Evolutionary conservation across 1,140 invertebrate genomes (phyloP).

Genomic region (Pogonus chalceus): DNA sequence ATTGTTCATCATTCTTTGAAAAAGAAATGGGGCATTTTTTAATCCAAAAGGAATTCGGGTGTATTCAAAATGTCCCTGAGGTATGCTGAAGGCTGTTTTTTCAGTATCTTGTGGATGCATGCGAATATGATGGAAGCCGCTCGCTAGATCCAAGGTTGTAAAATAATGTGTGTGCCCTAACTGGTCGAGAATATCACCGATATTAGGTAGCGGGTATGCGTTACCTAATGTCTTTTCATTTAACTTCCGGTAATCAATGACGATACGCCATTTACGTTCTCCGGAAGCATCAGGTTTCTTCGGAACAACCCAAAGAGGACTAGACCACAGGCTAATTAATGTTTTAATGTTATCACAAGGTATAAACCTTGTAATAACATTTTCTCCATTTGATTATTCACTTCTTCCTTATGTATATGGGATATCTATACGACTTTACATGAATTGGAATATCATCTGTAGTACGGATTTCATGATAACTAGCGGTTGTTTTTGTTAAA

Average conservation of each 20-base stretch:
- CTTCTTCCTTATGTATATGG: constrained; percentile 24
- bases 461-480: constrained; percentile 26
- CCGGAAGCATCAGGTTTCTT: constrained; percentile 26
- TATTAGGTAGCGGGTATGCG: constrained; percentile 40
- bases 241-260: constrained; percentile 30
- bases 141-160: constrained; percentile 37
- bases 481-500: constrained; percentile 17
- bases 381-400: constrained; percentile 22
- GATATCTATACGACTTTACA: constrained; percentile 26
- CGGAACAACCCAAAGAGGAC: too few species aligned
- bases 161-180: constrained; percentile 37
- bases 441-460: constrained; percentile 17
- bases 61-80: constrained; percentile 26
- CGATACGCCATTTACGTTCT: constrained; percentile 28
- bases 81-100: constrained; percentile 32
- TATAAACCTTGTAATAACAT: constrained; percentile 15
- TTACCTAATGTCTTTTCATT: constrained; percentile 33
- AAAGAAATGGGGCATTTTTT: constrained; percentile 23
- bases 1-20: constrained; percentile 30
- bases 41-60: constrained; percentile 28
- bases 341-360: constrained; percentile 16
- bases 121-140: constrained; percentile 41
- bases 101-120: constrained; percentile 22
- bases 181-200: constrained; percentile 37
- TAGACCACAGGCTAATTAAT: constrained; percentile 12